A percentile compares a stretch with the other conserved stretches of the same genome.
These are phyloP conservation scores for Thamnaconus septentrionalis DNA, from an alignment of 2,113 vertebrate species.

Conservation along the genomic window DNA sequence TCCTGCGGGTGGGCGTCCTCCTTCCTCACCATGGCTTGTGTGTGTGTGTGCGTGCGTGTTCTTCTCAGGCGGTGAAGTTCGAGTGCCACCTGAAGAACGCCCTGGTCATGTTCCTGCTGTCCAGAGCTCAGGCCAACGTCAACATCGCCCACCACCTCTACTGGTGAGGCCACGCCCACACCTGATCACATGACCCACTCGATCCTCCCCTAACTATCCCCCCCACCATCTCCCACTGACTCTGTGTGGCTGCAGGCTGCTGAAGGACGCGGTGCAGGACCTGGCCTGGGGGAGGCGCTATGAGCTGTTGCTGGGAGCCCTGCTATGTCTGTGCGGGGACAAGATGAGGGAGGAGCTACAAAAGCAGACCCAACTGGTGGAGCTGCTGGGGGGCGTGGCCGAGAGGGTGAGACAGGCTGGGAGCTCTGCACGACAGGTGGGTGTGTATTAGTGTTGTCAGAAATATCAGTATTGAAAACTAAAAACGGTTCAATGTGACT, in stretches of 20 bases:
- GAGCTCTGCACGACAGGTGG: constrained; percentile 89
- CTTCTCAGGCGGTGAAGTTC: constrained; percentile 87
- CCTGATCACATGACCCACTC: too few species aligned
- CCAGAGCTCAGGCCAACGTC: constrained; percentile 89
- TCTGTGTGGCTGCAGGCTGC: constrained; percentile 78
- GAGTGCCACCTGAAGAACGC: constrained; percentile 92
- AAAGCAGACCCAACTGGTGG: constrained; percentile 89
- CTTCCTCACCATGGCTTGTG: background rate
- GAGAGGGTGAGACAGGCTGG: constrained; percentile 90
- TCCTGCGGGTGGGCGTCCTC: background rate
- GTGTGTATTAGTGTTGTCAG: constrained; percentile 6
- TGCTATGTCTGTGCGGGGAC: constrained; percentile 89
- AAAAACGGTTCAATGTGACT: too few species aligned
- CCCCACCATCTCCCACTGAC: background rate
- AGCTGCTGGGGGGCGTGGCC: constrained; percentile 87
- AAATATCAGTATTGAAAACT: too few species aligned
- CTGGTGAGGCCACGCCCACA: constrained; percentile 80
- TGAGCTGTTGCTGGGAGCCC: constrained; percentile 86
- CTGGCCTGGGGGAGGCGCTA: constrained; percentile 85
- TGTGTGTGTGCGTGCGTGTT: background rate
- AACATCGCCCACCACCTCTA: constrained; percentile 90
- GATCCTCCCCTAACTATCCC: background rate
- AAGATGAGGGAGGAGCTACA: constrained; percentile 87
- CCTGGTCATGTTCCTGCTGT: constrained; percentile 88
- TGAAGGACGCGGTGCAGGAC: constrained; percentile 93